phyloP scores from a whole-genome alignment of 2,797 vertebrate genomes.

The Galagoides demidoff region DNA sequence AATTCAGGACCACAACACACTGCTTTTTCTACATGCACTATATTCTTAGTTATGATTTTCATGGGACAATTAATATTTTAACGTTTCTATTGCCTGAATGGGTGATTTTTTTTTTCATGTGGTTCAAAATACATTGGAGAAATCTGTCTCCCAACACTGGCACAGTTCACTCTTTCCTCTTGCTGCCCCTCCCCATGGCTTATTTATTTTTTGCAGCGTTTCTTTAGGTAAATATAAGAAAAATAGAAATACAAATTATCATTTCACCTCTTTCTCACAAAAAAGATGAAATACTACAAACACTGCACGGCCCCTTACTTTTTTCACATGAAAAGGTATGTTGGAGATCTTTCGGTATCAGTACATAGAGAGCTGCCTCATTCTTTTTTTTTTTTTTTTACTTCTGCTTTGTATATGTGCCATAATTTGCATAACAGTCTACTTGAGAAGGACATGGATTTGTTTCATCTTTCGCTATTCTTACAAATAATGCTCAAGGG shows the following conservation, averaged over 20 bases:
- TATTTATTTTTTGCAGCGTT: background rate
- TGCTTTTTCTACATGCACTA: background rate
- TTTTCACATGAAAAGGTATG: background rate
- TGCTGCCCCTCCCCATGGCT: background rate
- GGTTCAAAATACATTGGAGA: conserved; percentile 6
- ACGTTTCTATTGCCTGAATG: background rate
- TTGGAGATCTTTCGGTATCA: background rate
- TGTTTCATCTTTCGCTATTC: background rate
- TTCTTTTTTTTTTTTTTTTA: background rate
- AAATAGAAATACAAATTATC: background rate
- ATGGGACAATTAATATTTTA: background rate
- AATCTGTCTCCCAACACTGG: background rate
- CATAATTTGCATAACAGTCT: background rate
- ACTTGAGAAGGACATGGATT: background rate
- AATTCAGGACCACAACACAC: background rate
- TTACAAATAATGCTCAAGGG: background rate
- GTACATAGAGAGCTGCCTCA: background rate
- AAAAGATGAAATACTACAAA: background rate
- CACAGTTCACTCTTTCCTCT: background rate
- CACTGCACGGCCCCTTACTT: background rate
- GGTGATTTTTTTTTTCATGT: background rate
- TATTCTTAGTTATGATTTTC: background rate
- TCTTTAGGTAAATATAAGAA: background rate
- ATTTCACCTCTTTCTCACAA: background rate
- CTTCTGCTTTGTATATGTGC: background rate